These are phyloP conservation scores for Acanthochromis polyacanthus DNA, from an alignment of 2,113 vertebrate genomes.

Conservation along the genomic window DNA sequence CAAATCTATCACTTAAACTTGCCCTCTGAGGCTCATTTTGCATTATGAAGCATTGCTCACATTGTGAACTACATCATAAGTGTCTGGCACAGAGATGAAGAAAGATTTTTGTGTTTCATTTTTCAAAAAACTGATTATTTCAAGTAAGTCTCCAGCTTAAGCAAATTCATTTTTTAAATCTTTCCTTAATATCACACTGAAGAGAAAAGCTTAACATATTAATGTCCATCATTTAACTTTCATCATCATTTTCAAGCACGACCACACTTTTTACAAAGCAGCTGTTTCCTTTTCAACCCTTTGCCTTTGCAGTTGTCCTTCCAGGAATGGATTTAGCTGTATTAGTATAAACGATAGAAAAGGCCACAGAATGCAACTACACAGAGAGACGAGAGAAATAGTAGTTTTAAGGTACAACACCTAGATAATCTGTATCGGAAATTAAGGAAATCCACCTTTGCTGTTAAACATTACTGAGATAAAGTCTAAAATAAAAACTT, in stretches of 20 bases:
- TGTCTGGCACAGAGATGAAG: neutral
- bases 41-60: conserved; percentile 14
- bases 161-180: no score
- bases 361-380: neutral
- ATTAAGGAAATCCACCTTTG: neutral
- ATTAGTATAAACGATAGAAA: conserved; percentile 11
- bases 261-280: neutral
- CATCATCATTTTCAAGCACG: conserved; percentile 20
- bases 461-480: neutral
- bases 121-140: neutral
- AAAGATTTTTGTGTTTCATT: conserved; percentile 14
- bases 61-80: neutral
- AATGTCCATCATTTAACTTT: conserved; percentile 20
- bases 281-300: neutral
- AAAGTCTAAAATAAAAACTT: neutral
- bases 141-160: neutral
- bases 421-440: neutral
- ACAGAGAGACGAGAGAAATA: neutral
- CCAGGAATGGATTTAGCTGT: no score
- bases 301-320: neutral
- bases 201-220: conserved; percentile 6
- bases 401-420: neutral
- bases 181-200: neutral
- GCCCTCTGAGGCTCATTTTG: conserved; percentile 13
- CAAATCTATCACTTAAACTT: conserved; percentile 10